A percentile compares a stretch with the other conserved stretches of the same genome.
phyloP scores from a whole-genome alignment of 2,113 vertebrate genomes.

The Hydrolagus affinis region DNA sequence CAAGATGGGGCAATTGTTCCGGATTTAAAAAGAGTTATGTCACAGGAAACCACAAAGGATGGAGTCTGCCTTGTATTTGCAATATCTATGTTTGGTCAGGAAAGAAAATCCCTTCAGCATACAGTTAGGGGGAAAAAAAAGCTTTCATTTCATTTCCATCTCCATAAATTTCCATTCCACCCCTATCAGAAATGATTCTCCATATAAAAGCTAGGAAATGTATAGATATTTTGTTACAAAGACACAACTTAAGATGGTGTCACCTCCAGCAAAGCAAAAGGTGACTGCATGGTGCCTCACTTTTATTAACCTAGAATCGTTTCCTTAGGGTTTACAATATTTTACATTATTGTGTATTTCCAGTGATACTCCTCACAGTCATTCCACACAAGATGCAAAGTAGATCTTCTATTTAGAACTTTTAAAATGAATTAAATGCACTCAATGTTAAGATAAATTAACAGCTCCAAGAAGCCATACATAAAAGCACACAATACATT shows the following conservation, averaged over 20 bases:
- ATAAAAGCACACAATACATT: too few relatives aligned
- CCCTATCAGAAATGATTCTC: background rate
- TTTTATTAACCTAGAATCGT: slow-evolving; percentile 19
- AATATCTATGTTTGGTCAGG: background rate
- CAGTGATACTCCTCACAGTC: background rate
- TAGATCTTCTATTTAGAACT: background rate
- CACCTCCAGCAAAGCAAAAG: background rate
- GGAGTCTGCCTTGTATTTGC: background rate
- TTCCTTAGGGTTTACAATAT: slow-evolving; percentile 1
- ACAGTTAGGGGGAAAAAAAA: background rate
- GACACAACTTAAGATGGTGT: background rate
- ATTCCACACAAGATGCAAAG: background rate
- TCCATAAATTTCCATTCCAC: background rate
- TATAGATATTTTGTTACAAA: too few relatives aligned
- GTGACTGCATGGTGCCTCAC: background rate
- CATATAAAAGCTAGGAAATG: background rate
- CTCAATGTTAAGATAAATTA: background rate
- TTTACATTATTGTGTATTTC: slow-evolving; percentile 8
- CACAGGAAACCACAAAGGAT: background rate
- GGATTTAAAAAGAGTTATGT: background rate
- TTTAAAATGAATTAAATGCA: background rate
- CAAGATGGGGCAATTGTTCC: background rate
- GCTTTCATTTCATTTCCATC: background rate
- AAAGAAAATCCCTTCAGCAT: background rate
- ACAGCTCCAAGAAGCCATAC: background rate